These are phyloP conservation scores for Agapostemon virescens DNA, from an alignment of 2,888 invertebrate species.

Conservation along the genomic window DNA sequence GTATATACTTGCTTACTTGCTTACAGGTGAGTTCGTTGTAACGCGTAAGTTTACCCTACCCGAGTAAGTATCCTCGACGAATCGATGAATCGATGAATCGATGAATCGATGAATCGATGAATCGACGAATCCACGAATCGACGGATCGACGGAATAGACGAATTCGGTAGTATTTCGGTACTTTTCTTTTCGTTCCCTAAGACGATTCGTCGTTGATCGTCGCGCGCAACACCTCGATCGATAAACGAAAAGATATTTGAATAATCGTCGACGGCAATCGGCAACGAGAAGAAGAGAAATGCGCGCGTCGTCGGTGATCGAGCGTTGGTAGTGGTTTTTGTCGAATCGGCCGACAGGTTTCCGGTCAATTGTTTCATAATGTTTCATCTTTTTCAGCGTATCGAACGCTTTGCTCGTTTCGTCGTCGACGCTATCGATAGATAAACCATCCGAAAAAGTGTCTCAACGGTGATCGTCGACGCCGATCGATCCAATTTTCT, in stretches of 20 bases:
- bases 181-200: not conserved
- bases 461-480: too few relatives aligned
- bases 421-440: not conserved
- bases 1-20: too few relatives aligned
- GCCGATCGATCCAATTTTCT: too few relatives aligned
- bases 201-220: not conserved
- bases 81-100: not conserved
- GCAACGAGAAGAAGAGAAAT: not conserved
- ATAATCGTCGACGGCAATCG: not conserved
- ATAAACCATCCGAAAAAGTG: too few relatives aligned
- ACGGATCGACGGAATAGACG: too few relatives aligned
- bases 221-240: not conserved
- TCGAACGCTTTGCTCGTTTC: not conserved
- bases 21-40: slow-evolving; percentile 12
- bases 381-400: not conserved
- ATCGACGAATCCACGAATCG: too few relatives aligned
- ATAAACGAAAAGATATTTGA: not conserved
- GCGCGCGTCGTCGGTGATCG: not conserved
- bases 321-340: too few relatives aligned
- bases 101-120: not conserved
- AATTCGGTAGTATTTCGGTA: not conserved
- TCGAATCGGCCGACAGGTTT: not conserved
- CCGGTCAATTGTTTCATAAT: not conserved
- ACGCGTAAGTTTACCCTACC: not conserved
- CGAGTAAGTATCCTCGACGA: not conserved